Evolutionary conservation across 2,113 vertebrate species (phyloP), one percentile per base, ranked within the genome.

Genomic region (Caloenas nicobarica): DNA sequence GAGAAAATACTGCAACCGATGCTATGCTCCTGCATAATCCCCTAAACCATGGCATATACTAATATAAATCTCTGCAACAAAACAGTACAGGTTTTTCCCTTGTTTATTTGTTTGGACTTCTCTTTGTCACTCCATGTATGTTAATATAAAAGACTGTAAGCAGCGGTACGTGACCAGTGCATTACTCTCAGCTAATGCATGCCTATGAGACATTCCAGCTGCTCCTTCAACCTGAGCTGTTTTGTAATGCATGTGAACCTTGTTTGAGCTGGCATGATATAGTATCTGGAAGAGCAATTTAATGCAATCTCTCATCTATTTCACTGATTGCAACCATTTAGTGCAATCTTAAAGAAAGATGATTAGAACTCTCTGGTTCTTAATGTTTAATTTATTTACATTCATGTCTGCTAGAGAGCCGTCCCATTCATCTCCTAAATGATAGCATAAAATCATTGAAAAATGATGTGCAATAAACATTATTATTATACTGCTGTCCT

Each of bases 381-480:
- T 98, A 98, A 98, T 97, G 97, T 97, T 97, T 98, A 98, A 98
- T 98, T 98, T 98, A 98, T 98, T 98, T 98, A 98, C 97, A 98
- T 97, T 97, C 97, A 95, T 96, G 97, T 97, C 97, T 97, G 96
- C 96, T 95, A 97, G 93, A 91, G 93, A 96, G 92, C 93, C 89
- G 91, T 98, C 97, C 98, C 96, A 97, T 97, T 98, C 97, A 96
- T 97, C 96, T 97, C 91, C 93, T 96, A 97, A 97, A 97, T 85
- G 97, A 97, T 96, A 97, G 93, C 96, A 97, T 96, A 96, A 97
- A 98, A 97, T 98, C 97, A 97, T 96, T 98, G 97, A 98, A 97
- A 98, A 97, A 96, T 97, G 96, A 96, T 96, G 92, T 94, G 95
- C 96, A 95, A 97, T 98, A 97, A 98, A 97, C 91, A 93, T 48